Conservation (phyloP, 2,797 vertebrate genomes). For the Uromys caudimaculatus region DNA sequence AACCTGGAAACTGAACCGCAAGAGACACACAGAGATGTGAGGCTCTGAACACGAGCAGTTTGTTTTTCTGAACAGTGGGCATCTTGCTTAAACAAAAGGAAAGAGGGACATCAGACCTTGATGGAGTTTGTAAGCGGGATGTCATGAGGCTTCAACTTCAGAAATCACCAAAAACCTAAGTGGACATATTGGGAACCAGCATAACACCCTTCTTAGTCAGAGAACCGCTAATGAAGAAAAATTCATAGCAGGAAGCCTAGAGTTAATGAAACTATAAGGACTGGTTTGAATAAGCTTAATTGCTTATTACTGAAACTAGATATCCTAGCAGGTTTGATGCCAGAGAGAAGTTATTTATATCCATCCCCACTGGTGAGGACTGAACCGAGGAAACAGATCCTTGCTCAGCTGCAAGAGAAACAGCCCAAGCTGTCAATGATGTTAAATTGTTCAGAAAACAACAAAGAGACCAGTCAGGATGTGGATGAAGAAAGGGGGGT, state of each 20-base stretch:
- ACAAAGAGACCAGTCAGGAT: slow-evolving; percentile 86
- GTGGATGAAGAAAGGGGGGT: slow-evolving; percentile 89
- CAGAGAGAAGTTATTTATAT: slow-evolving; percentile 93
- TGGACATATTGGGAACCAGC: slow-evolving; percentile 75
- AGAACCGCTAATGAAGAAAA: slow-evolving; percentile 82
- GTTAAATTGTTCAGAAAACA: slow-evolving; percentile 70
- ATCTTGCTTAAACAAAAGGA: slow-evolving; percentile 79
- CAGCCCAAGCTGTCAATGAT: slow-evolving; percentile 86
- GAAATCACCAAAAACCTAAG: slow-evolving; percentile 79
- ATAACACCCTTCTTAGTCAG: slow-evolving; percentile 81
- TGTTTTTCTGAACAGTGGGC: slow-evolving; percentile 87
- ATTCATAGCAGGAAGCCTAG: slow-evolving; percentile 84
- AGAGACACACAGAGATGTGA: slow-evolving; percentile 87
- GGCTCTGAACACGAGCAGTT: slow-evolving; percentile 77
- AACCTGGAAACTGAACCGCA: slow-evolving; percentile 87
- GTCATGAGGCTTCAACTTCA: slow-evolving; percentile 82
- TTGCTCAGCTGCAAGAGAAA: slow-evolving; percentile 89
- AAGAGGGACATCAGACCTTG: slow-evolving; percentile 86
- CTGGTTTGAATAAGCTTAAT: slow-evolving; percentile 86
- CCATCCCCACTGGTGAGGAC: slow-evolving; percentile 89
- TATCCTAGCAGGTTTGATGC: slow-evolving; percentile 93
- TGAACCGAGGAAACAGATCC: slow-evolving; percentile 88
- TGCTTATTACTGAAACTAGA: slow-evolving; percentile 93
- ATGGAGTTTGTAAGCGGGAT: slow-evolving; percentile 85
- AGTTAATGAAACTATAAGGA: slow-evolving; percentile 86